phyloP scores from a whole-genome alignment of 1,140 invertebrate genomes.

The Acromyrmex heyeri region DNA sequence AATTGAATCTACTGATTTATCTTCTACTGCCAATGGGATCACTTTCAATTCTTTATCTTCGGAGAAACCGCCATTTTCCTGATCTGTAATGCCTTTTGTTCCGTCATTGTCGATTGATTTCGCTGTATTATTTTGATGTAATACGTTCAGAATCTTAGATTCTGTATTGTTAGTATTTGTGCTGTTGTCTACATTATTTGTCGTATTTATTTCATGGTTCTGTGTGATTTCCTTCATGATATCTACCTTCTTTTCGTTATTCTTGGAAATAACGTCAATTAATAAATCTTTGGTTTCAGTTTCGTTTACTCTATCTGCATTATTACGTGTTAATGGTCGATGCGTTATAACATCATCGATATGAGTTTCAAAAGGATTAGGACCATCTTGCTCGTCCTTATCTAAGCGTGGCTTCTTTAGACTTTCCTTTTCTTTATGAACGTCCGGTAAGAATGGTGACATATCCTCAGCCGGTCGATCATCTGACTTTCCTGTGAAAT shows the following conservation, averaged over 20 bases:
- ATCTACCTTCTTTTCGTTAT: neutral
- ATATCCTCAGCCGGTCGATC: conserved; percentile 85
- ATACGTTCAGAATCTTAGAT: neutral
- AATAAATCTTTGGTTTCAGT: conserved; percentile 61
- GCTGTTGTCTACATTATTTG: neutral
- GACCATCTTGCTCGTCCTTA: conserved; percentile 83
- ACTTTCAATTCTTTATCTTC: conserved; percentile 61
- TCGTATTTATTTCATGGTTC: neutral
- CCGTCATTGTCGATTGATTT: neutral
- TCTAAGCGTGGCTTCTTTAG: conserved; percentile 82
- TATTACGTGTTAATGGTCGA: conserved; percentile 41
- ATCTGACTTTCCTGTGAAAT: conserved; percentile 66
- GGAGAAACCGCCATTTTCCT: neutral
- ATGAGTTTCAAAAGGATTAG: conserved; percentile 83
- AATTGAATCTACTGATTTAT: conserved; percentile 40
- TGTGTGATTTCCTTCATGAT: neutral
- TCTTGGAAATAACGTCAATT: conserved; percentile 46
- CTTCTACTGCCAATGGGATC: conserved; percentile 56
- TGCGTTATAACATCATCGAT: conserved; percentile 79
- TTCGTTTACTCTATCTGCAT: conserved; percentile 40
- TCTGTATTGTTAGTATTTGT: conserved; percentile 17
- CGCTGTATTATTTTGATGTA: neutral
- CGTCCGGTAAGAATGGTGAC: conserved; percentile 89
- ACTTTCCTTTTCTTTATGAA: conserved; percentile 80
- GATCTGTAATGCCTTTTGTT: neutral